Conservation (phyloP, 2,797 vertebrate species). For the Pantherophis vulpinus region DNA sequence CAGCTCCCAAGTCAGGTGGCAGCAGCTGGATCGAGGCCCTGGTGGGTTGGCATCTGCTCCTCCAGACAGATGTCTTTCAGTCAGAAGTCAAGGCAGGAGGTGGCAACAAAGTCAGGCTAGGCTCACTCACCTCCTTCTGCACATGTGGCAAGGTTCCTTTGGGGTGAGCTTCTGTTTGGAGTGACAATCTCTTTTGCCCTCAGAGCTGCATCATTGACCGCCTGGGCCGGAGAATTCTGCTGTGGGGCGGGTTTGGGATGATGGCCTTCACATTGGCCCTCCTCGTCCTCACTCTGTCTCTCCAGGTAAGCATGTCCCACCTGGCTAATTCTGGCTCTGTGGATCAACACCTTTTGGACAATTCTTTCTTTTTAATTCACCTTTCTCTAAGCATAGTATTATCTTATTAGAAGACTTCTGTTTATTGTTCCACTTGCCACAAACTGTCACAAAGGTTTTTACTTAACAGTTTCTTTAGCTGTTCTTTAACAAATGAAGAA, state of each 20-base stretch:
- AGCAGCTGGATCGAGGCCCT: background rate
- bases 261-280: constrained; percentile 83
- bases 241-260: constrained; percentile 83
- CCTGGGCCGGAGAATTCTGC: constrained; percentile 78
- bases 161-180: background rate
- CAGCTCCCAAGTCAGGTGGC: background rate
- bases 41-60: background rate
- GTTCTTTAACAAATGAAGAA: no score
- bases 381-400: background rate
- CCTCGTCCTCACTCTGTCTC: constrained; percentile 81
- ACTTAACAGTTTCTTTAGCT: background rate
- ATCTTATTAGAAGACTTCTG: background rate
- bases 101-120: background rate
- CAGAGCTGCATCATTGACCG: constrained; percentile 85
- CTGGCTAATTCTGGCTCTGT: background rate
- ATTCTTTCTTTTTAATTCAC: background rate
- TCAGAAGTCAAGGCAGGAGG: background rate
- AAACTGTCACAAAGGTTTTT: background rate
- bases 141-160: background rate
- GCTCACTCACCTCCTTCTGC: background rate
- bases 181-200: background rate
- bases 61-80: background rate
- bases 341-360: background rate
- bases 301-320: constrained; percentile 72
- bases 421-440: background rate